These are phyloP conservation scores for Athene noctua DNA, from an alignment of 2,113 vertebrate genomes.

Conservation along the genomic window DNA sequence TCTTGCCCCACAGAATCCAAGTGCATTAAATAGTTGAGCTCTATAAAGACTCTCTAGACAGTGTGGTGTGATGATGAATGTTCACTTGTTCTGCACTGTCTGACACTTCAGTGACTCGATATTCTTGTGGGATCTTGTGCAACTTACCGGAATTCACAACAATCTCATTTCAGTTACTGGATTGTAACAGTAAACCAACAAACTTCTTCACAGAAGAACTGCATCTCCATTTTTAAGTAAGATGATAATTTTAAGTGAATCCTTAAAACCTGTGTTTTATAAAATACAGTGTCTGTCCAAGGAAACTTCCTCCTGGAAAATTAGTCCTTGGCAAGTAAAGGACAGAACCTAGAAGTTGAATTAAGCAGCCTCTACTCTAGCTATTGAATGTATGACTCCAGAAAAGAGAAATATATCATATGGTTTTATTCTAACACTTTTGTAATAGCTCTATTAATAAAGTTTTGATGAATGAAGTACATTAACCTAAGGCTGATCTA, in stretches of 20 bases:
- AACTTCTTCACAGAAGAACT: neutral
- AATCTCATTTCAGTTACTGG: neutral
- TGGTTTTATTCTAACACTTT: conserved; percentile 57
- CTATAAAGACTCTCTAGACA: neutral
- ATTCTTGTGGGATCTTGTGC: neutral
- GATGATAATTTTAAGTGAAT: neutral
- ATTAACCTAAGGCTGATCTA: conserved; percentile 40
- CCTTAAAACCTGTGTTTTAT: neutral
- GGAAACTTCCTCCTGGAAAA: neutral
- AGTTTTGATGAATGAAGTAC: conserved; percentile 35
- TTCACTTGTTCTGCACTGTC: neutral
- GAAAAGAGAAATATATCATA: conserved; percentile 34
- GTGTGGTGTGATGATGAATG: neutral
- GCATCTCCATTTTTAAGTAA: neutral
- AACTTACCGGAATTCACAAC: neutral
- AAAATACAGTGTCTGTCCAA: neutral
- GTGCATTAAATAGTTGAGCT: neutral
- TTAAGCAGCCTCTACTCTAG: neutral
- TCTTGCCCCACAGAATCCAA: neutral
- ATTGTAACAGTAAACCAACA: neutral
- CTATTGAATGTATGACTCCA: conserved; percentile 49
- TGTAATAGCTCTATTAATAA: conserved; percentile 41
- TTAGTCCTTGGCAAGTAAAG: neutral
- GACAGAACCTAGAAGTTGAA: neutral
- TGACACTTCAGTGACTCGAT: neutral